A percentile compares a stretch with the other conserved stretches of the same genome.
These are phyloP conservation scores for Drosophila parvula DNA, from an alignment of 1,140 invertebrate species.

Conservation along the genomic window DNA sequence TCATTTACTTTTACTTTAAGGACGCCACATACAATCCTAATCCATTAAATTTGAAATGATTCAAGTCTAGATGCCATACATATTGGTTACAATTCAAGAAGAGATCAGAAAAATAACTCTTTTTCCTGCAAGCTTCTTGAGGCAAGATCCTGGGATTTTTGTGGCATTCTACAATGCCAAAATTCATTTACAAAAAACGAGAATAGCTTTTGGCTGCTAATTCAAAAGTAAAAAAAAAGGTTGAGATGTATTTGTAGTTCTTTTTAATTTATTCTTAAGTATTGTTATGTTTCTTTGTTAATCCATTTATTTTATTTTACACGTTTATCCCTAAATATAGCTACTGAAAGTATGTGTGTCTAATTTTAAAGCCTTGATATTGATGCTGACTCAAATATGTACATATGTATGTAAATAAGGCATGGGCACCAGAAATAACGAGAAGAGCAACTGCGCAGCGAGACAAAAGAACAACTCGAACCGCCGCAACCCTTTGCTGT, in stretches of 20 bases:
- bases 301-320: not conserved
- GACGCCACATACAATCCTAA: not conserved
- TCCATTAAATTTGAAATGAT: not conserved
- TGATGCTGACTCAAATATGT: not conserved
- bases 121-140: not conserved
- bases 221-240: not conserved
- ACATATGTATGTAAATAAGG: too few species aligned
- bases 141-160: not conserved
- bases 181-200: not conserved
- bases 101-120: not conserved
- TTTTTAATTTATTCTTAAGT: not conserved
- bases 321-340: not conserved
- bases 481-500: too few species aligned
- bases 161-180: constrained; percentile 1
- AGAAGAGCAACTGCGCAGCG: too few species aligned
- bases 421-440: too few species aligned
- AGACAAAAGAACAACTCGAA: too few species aligned
- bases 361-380: not conserved
- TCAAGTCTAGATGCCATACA: constrained; percentile 1
- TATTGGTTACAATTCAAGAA: not conserved
- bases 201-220: not conserved
- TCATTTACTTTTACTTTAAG: constrained; percentile 6
- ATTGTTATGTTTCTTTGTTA: constrained; percentile 1
- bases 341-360: not conserved
- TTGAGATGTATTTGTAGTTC: not conserved